phyloP scores from a whole-genome alignment of 2,797 vertebrate species.

The Ctenochaetus hawaiiensis region DNA sequence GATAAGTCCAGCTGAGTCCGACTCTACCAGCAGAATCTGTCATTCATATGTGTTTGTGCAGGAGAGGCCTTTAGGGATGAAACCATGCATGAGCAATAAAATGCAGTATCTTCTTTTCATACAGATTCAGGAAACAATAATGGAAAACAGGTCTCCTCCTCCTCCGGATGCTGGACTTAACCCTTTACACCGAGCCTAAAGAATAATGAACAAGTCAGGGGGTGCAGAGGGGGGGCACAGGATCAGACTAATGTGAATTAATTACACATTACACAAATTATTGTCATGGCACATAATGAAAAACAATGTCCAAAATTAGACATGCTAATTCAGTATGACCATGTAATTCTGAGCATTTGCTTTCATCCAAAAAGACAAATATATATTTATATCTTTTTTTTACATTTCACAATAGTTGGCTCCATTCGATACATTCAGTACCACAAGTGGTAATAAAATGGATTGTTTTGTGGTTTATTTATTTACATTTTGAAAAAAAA shows the following conservation, averaged over 20 bases:
- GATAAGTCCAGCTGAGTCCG: conserved; percentile 33
- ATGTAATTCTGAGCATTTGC: conserved; percentile 21
- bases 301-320: conserved; percentile 56
- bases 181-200: conserved; percentile 20
- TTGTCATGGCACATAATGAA: conserved; percentile 46
- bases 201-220: conserved; percentile 42
- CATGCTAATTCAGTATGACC: conserved; percentile 33
- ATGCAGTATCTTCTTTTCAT: conserved; percentile 29
- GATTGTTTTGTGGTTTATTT: conserved; percentile 35
- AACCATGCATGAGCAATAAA: conserved; percentile 6
- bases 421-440: conserved; percentile 12
- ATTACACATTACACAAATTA: conserved; percentile 43
- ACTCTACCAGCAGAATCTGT: conserved; percentile 32
- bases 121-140: conserved; percentile 38
- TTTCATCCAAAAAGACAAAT: conserved; percentile 36
- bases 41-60: conserved; percentile 5
- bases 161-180: conserved; percentile 33
- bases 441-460: background rate
- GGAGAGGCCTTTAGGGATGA: conserved; percentile 26
- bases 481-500: conserved; percentile 22
- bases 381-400: background rate
- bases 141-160: conserved; percentile 33
- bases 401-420: conserved; percentile 1
- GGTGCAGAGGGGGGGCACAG: conserved; percentile 4
- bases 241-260: conserved; percentile 49